A percentile compares a stretch with the other conserved stretches of the same genome.
Evolutionary conservation across 2,113 vertebrate genomes (phyloP).

Genomic region (Mastomys coucha): DNA sequence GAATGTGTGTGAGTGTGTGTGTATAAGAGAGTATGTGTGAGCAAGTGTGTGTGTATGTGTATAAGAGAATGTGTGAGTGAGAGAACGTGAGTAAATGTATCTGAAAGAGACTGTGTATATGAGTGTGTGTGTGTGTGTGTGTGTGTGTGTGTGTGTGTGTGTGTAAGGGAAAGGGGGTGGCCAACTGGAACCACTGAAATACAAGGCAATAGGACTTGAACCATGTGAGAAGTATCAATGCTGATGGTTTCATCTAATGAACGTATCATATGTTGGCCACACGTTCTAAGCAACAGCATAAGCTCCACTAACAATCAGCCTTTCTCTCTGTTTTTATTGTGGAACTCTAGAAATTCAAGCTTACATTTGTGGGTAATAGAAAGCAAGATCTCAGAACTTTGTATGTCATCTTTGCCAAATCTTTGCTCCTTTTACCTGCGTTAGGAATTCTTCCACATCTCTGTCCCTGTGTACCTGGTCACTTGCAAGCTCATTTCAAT

Average conservation of each 20-base stretch:
- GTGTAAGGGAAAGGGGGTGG: background rate
- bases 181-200: background rate
- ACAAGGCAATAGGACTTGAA: background rate
- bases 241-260: background rate
- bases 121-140: background rate
- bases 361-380: background rate
- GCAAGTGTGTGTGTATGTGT: too few species aligned
- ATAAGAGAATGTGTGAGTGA: too few species aligned
- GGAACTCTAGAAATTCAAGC: slow-evolving; percentile 19
- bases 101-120: background rate
- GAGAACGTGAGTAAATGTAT: background rate
- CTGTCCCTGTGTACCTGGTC: background rate
- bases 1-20: too few species aligned
- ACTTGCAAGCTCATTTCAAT: background rate
- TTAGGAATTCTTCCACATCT: background rate
- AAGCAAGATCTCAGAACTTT: background rate
- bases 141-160: background rate
- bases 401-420: background rate
- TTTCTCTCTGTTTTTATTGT: background rate
- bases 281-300: background rate
- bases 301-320: background rate
- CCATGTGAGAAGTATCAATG: background rate
- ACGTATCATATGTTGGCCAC: background rate
- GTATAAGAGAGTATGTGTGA: too few species aligned
- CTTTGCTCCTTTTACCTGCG: background rate